phyloP scores from a whole-genome alignment of 1,140 invertebrate species.

The Ceratosolen fusciceps region DNA sequence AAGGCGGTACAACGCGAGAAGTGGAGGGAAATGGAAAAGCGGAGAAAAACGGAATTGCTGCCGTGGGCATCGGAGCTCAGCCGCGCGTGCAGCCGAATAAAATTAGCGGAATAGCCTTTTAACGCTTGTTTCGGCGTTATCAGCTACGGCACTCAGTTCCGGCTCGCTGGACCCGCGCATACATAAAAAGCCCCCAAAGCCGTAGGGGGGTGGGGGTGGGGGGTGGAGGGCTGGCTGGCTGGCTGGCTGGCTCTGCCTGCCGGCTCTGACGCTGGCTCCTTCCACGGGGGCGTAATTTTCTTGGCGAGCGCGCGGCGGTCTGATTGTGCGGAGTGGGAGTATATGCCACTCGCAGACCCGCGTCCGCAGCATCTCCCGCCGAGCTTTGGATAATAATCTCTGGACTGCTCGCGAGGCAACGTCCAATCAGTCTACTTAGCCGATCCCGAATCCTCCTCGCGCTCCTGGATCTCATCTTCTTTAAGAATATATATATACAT shows the following conservation, averaged over 20 bases:
- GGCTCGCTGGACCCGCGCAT: background rate
- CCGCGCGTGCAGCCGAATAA: background rate
- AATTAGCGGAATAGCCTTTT: slow-evolving; percentile 38
- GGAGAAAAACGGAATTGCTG: background rate
- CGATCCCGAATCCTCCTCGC: too few relatives aligned
- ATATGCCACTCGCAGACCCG: background rate
- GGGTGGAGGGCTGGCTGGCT: background rate
- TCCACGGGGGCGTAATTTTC: slow-evolving; percentile 36
- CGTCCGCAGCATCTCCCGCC: too few relatives aligned
- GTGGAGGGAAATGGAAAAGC: too few relatives aligned
- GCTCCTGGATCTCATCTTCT: too few relatives aligned
- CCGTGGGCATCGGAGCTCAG: too few relatives aligned
- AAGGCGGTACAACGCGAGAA: too few relatives aligned
- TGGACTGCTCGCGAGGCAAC: background rate
- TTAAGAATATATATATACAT: too few relatives aligned
- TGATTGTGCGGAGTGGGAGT: background rate
- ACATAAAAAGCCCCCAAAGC: too few relatives aligned
- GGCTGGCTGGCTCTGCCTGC: background rate
- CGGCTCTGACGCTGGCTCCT: background rate
- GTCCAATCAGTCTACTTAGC: background rate
- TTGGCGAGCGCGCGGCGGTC: slow-evolving; percentile 21
- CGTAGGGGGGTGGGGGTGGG: background rate
- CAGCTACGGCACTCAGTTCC: slow-evolving; percentile 7
- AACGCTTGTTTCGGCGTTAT: slow-evolving; percentile 41
- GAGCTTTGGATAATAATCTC: background rate